These are phyloP conservation scores for fruit fly (Drosophila melanogaster) DNA, from an alignment of 1,140 invertebrate species.

Conservation along the genomic window Release_6_plus_ISO1_MT NT_033777.3:21516501-21517000, in stretches of 20 bases:
- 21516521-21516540: constrained; percentile 3
- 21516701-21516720: constrained; percentile 11
- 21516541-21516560: not conserved
- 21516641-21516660: constrained; percentile 67
- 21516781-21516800: constrained; percentile 37
- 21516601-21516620: constrained; percentile 57
- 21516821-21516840: constrained; percentile 14
- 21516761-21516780: constrained; percentile 74
- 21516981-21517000: constrained; percentile 18
- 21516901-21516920: constrained; percentile 55
- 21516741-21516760: constrained; percentile 71
- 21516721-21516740: constrained; percentile 34
- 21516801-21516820: constrained; percentile 50
- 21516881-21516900: constrained; percentile 71
- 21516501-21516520: constrained; percentile 53
- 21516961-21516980: constrained; percentile 55
- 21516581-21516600: not conserved
- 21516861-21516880: constrained; percentile 78
- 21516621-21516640: constrained; percentile 42
- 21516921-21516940: constrained; percentile 53
- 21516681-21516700: constrained; percentile 60
- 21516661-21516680: constrained; percentile 51
- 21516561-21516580: constrained; percentile 44
- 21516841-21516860: constrained; percentile 59
- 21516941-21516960: constrained; percentile 54